A percentile compares a stretch with the other conserved stretches of the same genome.
phyloP scores from a whole-genome alignment of 2,888 invertebrate genomes.

The Tachina lurida region DNA sequence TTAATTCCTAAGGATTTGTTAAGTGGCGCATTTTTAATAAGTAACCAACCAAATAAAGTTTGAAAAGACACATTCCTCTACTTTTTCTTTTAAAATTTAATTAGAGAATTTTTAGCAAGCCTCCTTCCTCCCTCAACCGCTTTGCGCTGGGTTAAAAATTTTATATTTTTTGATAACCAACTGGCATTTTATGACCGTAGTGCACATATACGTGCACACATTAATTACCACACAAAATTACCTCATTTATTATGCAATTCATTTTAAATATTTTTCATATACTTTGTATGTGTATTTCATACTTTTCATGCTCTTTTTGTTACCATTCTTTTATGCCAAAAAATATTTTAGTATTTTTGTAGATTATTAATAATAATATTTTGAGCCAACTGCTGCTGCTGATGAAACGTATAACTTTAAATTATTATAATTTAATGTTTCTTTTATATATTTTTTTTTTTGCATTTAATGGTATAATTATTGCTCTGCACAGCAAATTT shows the following conservation, averaged over 20 bases:
- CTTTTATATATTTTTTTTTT: not conserved
- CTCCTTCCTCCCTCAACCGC: not conserved
- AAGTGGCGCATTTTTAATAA: no score
- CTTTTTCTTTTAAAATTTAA: no score
- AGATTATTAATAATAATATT: constrained; percentile 56
- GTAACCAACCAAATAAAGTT: no score
- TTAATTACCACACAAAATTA: constrained; percentile 66
- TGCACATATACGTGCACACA: not conserved
- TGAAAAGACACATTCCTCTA: no score
- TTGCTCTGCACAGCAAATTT: constrained; percentile 2
- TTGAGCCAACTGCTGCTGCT: constrained; percentile 47
- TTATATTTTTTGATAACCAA: constrained; percentile 41
- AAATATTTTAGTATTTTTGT: constrained; percentile 46
- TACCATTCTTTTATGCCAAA: constrained; percentile 1
- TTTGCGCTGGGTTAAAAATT: not conserved
- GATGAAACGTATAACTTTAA: constrained; percentile 35
- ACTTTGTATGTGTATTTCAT: constrained; percentile 18
- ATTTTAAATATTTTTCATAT: constrained; percentile 28
- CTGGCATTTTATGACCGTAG: constrained; percentile 50
- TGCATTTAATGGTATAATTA: constrained; percentile 3
- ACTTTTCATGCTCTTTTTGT: not conserved
- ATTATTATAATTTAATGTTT: constrained; percentile 24
- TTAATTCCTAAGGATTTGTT: no score
- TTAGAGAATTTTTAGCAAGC: no score
- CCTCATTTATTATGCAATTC: constrained; percentile 67